Evolutionary conservation across 2,888 invertebrate genomes (phyloP).

Genomic region (Drosophila kambysellisi): DNA sequence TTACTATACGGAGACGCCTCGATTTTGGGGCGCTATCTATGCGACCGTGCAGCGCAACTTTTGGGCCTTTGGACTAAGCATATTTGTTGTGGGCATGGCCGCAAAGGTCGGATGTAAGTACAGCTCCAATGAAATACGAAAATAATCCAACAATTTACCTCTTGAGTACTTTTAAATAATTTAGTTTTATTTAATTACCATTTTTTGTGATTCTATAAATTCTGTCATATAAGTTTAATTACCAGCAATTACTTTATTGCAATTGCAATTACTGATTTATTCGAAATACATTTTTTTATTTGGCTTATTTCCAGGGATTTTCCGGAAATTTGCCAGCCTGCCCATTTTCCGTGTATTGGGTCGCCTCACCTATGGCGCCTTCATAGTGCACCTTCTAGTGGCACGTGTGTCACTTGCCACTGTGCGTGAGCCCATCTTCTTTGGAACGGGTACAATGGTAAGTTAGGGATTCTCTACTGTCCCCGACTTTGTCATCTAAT

Average conservation of each 20-base stretch:
- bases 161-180: not conserved
- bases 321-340: conserved; percentile 78
- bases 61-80: conserved; percentile 83
- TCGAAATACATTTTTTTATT: not conserved
- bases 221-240: not conserved
- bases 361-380: conserved; percentile 83
- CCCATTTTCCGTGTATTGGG: conserved; percentile 82
- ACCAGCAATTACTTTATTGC: not conserved
- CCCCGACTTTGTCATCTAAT: not conserved
- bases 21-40: conserved; percentile 84
- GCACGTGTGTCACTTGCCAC: conserved; percentile 74
- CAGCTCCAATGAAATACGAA: not conserved
- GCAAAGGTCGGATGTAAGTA: conserved; percentile 83
- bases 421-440: conserved; percentile 77
- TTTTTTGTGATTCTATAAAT: not conserved
- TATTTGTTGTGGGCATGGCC: conserved; percentile 81
- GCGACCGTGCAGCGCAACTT: conserved; percentile 83
- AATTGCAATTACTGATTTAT: not conserved
- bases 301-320: conserved; percentile 62
- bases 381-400: conserved; percentile 77
- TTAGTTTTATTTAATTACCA: not conserved
- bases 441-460: conserved; percentile 81
- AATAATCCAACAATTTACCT: not conserved
- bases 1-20: conserved; percentile 72
- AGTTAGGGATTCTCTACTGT: not conserved